Conservation (phyloP, 2,888 invertebrate species). For the Andrena hattorfiana region DNA sequence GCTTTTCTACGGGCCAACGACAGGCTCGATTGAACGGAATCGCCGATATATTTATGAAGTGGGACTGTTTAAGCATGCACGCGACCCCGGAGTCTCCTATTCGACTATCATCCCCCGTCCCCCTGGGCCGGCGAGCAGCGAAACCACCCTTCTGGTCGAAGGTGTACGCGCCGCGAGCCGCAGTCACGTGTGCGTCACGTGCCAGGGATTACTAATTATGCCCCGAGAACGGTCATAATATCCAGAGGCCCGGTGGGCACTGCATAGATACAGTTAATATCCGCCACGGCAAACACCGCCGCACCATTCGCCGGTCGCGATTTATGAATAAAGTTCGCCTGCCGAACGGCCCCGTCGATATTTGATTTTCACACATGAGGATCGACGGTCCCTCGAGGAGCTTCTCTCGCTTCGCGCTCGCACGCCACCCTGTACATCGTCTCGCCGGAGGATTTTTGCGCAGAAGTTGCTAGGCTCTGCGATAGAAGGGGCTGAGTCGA, state of each 20-base stretch:
- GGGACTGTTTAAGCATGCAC: constrained; percentile 62
- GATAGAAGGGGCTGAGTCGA: background rate
- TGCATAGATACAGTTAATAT: constrained; percentile 83
- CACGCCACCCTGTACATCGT: background rate
- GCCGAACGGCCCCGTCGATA: constrained; percentile 68
- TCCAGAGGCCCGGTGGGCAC: constrained; percentile 76
- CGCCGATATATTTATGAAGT: constrained; percentile 68
- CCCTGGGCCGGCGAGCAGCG: constrained; percentile 5
- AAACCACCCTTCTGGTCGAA: constrained; percentile 59
- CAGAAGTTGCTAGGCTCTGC: background rate
- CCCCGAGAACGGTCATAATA: constrained; percentile 82
- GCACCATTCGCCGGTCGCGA: constrained; percentile 69
- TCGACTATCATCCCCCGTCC: constrained; percentile 29
- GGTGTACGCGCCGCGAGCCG: constrained; percentile 71
- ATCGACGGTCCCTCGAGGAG: constrained; percentile 25
- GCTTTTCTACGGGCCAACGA: constrained; percentile 19
- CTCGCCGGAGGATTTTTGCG: background rate
- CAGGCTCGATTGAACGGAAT: constrained; percentile 63
- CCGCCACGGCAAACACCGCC: constrained; percentile 80
- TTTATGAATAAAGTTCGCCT: constrained; percentile 71
- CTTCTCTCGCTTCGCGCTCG: background rate
- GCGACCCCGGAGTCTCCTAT: constrained; percentile 53
- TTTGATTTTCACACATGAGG: constrained; percentile 82
- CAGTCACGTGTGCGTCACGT: constrained; percentile 80
- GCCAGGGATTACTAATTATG: constrained; percentile 83